phyloP scores from a whole-genome alignment of 92 coral and sea anemone genomes.

The Chrysogorgia sp. region DNA sequence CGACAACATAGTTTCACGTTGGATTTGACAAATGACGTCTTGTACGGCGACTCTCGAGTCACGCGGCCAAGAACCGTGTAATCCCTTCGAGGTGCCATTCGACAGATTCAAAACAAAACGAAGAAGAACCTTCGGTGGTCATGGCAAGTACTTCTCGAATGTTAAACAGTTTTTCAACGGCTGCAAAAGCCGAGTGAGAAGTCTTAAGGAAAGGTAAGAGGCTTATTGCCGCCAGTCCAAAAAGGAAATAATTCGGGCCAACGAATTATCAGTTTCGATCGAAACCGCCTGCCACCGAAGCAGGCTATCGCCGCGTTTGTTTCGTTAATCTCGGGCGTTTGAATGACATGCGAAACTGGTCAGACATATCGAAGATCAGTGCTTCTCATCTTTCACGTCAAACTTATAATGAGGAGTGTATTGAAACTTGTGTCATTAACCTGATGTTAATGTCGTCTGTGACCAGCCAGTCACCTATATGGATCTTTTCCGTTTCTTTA shows the following conservation, averaged over 20 bases:
- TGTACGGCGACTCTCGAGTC: conserved; percentile 17
- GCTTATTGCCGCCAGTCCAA: too few species aligned
- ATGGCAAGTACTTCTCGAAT: conserved; percentile 40
- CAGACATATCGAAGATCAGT: conserved; percentile 2
- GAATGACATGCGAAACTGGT: conserved; percentile 41
- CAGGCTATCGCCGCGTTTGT: background rate
- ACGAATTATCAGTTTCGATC: background rate
- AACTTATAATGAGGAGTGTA: background rate
- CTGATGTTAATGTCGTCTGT: background rate
- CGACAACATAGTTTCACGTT: background rate
- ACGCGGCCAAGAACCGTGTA: conserved; percentile 14
- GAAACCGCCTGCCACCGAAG: too few species aligned
- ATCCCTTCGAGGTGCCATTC: conserved; percentile 38
- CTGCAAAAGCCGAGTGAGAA: conserved; percentile 29
- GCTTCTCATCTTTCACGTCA: conserved; percentile 43
- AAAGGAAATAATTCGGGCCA: too few species aligned
- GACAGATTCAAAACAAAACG: conserved; percentile 41
- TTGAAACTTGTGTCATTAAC: conserved; percentile 1
- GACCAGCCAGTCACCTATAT: conserved; percentile 14
- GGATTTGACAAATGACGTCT: conserved; percentile 24
- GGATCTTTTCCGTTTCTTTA: conserved; percentile 48
- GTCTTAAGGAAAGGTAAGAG: conserved; percentile 38
- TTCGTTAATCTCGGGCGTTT: background rate
- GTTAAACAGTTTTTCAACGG: conserved; percentile 44
- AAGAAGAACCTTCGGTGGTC: conserved; percentile 30